phyloP scores from a whole-genome alignment of 2,797 vertebrate species.

The Acomys russatus region DNA sequence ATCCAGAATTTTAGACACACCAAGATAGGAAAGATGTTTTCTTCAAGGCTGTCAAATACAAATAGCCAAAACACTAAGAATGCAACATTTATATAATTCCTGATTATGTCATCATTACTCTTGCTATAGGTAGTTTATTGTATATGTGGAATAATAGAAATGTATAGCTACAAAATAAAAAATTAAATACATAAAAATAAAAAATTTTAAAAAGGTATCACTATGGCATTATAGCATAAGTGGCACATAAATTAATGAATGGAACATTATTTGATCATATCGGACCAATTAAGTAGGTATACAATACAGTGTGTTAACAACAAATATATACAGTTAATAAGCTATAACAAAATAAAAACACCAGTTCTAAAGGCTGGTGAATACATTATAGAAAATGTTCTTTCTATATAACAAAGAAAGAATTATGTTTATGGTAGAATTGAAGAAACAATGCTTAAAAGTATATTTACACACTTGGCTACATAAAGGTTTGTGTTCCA shows the following conservation, averaged over 20 bases:
- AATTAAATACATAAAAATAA: neutral
- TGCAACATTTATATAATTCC: too few species aligned
- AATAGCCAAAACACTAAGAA: too few species aligned
- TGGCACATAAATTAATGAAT: slow-evolving; percentile 9
- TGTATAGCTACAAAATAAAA: too few species aligned
- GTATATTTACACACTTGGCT: neutral
- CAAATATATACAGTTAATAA: neutral
- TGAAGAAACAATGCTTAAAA: neutral
- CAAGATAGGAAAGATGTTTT: too few species aligned
- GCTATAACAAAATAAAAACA: slow-evolving; percentile 10
- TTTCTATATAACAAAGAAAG: neutral
- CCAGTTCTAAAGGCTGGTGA: neutral
- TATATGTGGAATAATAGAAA: too few species aligned
- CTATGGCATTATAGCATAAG: neutral
- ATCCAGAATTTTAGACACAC: too few species aligned
- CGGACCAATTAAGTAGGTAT: neutral
- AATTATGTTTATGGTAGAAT: neutral
- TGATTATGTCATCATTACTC: too few species aligned
- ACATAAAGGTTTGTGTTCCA: neutral
- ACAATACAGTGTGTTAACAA: neutral
- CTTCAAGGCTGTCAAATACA: too few species aligned
- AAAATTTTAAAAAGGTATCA: neutral
- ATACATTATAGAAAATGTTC: neutral
- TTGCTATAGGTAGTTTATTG: too few species aligned
- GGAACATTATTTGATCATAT: neutral